Base-by-base conservation (phyloP, 1,140 invertebrate genomes). In the Tetragnatha versicolor region DNA sequence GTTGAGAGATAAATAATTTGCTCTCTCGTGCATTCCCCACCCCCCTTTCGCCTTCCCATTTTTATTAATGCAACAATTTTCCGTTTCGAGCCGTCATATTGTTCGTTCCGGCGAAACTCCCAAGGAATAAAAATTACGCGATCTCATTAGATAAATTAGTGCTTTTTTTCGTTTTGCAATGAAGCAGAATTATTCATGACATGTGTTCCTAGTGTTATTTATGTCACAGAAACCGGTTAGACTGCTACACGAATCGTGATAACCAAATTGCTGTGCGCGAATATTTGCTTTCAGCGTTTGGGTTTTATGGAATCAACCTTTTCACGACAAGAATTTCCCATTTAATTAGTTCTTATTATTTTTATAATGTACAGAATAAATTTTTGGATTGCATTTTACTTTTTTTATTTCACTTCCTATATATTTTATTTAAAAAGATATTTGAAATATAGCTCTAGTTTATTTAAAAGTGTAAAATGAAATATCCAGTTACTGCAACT, bases 181-280 rank as follows among this genome's bases (percentile, higher is more conserved):
- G 10, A 58, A 31, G 29, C 20, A 31, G 55, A 58, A 58, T 58
- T 58, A 58, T 58, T 58, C 55, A 58, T 58, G 10, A n/a, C 31
- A 31, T 17, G 55, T 20, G 17, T 33, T 33, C 31, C 27, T n/a
- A 53, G 22, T 37, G 63, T 45, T 47, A 68, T 68, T 49, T 68
- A 49, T 68, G 63, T 68, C 45, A 68, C 4, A 17, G 25, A 39
- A 68, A 68, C 63, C 63, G 63, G 63, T 68, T 68, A 12, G 42
- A 47, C 63, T n/a, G 27, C 63, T 68, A 47, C 14, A 27, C 22
- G 33, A 47, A 33, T n/a, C 3, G 35, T 29, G 29, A 7, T 58
- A 33, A 42, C 17, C 20, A 33, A 31, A 3, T 9, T 2, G 14
- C 27, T 49, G 7, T 68, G 14, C 17, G 49, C 12, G 42, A 68